Evolutionary conservation across 2,888 invertebrate genomes (phyloP), one percentile per base, ranked within the genome.

Genomic region (Ceriagrion tenellum): DNA sequence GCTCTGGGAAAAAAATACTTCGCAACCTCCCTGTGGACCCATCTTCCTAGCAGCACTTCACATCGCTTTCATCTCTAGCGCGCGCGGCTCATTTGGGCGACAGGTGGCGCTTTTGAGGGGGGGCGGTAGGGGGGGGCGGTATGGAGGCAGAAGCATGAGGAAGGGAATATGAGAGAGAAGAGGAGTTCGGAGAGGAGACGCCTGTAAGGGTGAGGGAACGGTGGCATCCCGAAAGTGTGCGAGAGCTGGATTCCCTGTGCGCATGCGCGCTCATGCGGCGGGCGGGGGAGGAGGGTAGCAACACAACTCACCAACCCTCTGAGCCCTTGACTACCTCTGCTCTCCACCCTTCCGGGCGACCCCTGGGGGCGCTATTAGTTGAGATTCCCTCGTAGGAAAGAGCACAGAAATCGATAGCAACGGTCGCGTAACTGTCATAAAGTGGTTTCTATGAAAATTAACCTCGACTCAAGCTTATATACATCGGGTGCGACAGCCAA

Each of bases 361-460:
- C n/a, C 81, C 81, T 81, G 81, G 81, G 47, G 35, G 81, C 81
- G 81, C 81, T 81, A 81, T 81, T 81, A 81, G 81, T 81, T 35
- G 30, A 81, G 81, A 81, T 81, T 35, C 81, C 81, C 81, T 81
- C 81, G 81, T 81, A 81, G 81, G 81, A 81, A 81, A 81, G 81
- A 35, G 81, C 12, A 35, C 30, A 81, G 81, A 35, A 35, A 81
- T 81, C 35, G 81, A 81, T 81, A 81, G 16, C 35, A 35, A 81
- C 30, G 35, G 30, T 81, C 30, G 81, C 30, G 35, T 81, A 35
- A 13, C n/a, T 81, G 81, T 81, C 30, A 81, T 35, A 81, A 81
- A 81, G 35, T 35, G 81, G 81, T 30, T 81, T 35, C 20, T 16
- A 12, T 59, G n/a, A 59, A 59, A 59, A 59, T 59, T 59, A 20